phyloP scores from a whole-genome alignment of 1,140 invertebrate genomes.

The Platyscapa corneri region DNA sequence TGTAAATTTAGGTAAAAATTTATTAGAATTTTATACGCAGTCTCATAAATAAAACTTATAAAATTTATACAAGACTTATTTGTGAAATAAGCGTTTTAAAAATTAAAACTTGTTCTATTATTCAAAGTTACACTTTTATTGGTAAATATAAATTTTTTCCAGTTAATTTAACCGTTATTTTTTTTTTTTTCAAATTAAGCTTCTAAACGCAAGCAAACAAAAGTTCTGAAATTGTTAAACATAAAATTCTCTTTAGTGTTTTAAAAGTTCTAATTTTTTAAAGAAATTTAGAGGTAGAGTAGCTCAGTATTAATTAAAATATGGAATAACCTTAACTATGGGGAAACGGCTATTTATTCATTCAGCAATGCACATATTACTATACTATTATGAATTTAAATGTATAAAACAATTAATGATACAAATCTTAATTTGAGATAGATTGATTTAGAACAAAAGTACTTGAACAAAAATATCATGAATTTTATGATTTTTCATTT shows the following conservation, averaged over 20 bases:
- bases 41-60: not conserved
- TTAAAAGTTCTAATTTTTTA: not conserved
- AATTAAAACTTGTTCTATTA: not conserved
- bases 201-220: not conserved
- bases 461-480: too few species aligned
- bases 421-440: too few species aligned
- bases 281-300: not conserved
- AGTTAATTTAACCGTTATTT: not conserved
- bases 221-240: not conserved
- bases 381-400: too few species aligned
- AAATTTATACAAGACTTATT: not conserved
- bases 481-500: too few species aligned
- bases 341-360: too few species aligned
- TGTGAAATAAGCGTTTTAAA: not conserved
- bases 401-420: too few species aligned
- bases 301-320: not conserved
- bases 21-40: too few species aligned
- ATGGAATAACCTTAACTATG: not conserved
- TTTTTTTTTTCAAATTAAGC: not conserved
- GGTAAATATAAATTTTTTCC: not conserved
- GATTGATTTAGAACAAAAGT: too few species aligned
- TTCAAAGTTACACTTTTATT: not conserved
- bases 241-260: not conserved
- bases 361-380: too few species aligned
- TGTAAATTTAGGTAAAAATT: too few species aligned